These are phyloP conservation scores for Dryobota labecula DNA, from an alignment of 2,888 invertebrate species.

Conservation along the genomic window DNA sequence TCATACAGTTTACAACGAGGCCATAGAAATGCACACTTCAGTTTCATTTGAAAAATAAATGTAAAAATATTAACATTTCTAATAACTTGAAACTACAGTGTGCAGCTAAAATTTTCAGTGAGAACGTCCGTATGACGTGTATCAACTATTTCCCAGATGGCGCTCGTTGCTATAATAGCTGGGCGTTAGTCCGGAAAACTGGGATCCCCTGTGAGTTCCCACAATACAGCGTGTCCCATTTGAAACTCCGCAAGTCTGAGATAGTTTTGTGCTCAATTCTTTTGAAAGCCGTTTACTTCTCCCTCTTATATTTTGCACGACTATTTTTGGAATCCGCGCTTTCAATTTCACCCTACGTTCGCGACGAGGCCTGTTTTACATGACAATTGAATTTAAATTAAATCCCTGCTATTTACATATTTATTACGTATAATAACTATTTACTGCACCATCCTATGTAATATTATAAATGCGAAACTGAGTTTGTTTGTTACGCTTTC, in stretches of 20 bases:
- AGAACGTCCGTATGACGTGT: constrained; percentile 13
- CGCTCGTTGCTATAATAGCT: constrained; percentile 30
- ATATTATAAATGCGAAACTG: too few species aligned
- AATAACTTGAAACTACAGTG: constrained; percentile 11
- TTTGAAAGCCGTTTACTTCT: constrained; percentile 53
- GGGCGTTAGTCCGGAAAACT: constrained; percentile 49
- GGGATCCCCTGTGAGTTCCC: constrained; percentile 45
- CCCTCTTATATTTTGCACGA: constrained; percentile 51
- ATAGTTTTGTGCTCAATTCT: constrained; percentile 59
- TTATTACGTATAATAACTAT: constrained; percentile 18
- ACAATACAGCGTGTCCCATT: constrained; percentile 61
- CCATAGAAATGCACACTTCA: neutral
- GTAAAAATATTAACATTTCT: neutral
- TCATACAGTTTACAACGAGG: neutral
- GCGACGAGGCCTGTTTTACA: constrained; percentile 46
- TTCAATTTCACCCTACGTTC: constrained; percentile 60
- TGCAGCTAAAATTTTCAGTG: constrained; percentile 10
- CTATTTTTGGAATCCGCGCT: constrained; percentile 54
- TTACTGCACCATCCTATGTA: constrained; percentile 27
- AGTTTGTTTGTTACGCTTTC: too few species aligned
- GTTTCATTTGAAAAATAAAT: constrained; percentile 12
- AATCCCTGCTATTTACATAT: constrained; percentile 38
- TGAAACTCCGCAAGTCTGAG: constrained; percentile 48
- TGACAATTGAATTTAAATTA: constrained; percentile 55
- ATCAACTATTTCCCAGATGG: constrained; percentile 47